Evolutionary conservation across 2,888 invertebrate species (phyloP).

Genomic region (Tetragnatha montana): DNA sequence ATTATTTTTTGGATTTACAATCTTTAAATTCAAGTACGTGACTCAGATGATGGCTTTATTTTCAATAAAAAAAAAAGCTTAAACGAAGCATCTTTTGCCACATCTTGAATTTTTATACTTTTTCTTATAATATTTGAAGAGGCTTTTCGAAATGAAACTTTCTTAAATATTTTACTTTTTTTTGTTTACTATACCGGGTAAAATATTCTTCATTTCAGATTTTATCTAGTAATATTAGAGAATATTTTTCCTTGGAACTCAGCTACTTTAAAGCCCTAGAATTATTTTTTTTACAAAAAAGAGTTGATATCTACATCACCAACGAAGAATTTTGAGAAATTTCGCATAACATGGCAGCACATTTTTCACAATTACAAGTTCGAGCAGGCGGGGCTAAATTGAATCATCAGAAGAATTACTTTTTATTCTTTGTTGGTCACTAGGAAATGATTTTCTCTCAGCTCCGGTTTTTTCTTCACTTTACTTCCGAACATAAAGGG

Average conservation of each 20-base stretch:
- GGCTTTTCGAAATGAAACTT: neutral
- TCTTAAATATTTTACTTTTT: neutral
- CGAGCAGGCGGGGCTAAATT: constrained; percentile 32
- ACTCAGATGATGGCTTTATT: no score
- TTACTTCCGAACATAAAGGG: constrained; percentile 11
- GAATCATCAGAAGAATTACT: constrained; percentile 46
- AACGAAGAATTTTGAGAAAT: neutral
- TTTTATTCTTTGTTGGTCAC: constrained; percentile 13
- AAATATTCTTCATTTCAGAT: neutral
- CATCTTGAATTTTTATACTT: no score
- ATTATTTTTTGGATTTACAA: no score
- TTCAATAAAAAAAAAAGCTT: no score
- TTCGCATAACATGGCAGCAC: neutral
- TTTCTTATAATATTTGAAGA: neutral
- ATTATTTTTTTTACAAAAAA: neutral
- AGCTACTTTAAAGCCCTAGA: neutral
- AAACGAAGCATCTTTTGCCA: no score
- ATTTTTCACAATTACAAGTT: constrained; percentile 47
- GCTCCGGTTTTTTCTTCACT: constrained; percentile 17
- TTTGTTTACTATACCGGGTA: neutral
- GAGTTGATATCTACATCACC: neutral
- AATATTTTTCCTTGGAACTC: neutral
- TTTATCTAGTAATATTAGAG: neutral
- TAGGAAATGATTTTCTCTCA: constrained; percentile 44
- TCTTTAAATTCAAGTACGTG: no score